Evolutionary conservation across 1,140 invertebrate species (phyloP).

Genomic region (Drosophila chauvacae): DNA sequence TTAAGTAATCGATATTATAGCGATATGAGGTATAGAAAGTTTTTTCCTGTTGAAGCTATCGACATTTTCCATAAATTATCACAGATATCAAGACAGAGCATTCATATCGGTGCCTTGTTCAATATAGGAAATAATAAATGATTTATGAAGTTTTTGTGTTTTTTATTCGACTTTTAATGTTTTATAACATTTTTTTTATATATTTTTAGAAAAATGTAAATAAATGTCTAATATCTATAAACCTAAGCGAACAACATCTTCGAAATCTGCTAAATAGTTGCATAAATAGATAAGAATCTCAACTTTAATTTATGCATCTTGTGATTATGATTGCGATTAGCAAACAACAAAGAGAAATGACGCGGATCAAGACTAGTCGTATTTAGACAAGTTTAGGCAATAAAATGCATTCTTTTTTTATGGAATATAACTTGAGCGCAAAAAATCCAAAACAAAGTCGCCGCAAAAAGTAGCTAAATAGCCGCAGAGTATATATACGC

Average conservation of each 20-base stretch:
- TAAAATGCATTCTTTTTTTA: constrained; percentile 29
- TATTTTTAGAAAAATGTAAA: neutral
- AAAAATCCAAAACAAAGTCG: constrained; percentile 46
- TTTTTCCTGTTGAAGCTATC: neutral
- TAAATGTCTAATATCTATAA: neutral
- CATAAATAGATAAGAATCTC: constrained; percentile 3
- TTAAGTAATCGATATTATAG: neutral
- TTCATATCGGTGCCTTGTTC: no score
- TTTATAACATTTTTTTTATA: no score
- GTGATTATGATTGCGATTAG: neutral
- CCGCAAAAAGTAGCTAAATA: constrained; percentile 63
- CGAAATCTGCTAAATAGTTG: neutral
- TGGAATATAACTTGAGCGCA: constrained; percentile 13
- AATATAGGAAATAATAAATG: neutral
- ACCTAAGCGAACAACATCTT: neutral
- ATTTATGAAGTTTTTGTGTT: neutral
- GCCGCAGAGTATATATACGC: constrained; percentile 41
- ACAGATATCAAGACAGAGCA: neutral
- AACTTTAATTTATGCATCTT: constrained; percentile 4
- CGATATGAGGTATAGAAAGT: neutral
- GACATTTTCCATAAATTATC: neutral
- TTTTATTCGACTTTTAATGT: no score
- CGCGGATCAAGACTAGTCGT: neutral
- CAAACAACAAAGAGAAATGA: neutral
- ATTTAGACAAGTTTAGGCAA: constrained; percentile 14